These are phyloP conservation scores for Pluvialis apricaria DNA, from an alignment of 2,113 vertebrate species.

Conservation along the genomic window DNA sequence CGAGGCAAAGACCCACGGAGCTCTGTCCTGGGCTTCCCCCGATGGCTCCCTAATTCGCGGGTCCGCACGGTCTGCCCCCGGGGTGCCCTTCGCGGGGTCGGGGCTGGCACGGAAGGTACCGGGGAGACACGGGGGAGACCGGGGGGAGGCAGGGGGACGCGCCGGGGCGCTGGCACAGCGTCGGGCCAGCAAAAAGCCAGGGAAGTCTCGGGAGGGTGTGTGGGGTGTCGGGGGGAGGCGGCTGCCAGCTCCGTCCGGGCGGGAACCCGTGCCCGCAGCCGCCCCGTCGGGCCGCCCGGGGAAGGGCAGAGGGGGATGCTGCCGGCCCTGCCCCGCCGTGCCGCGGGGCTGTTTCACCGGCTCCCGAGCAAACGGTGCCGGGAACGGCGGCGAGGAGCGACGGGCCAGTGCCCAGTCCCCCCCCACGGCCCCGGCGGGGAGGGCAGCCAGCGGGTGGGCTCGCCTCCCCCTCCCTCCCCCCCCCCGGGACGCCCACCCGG, in stretches of 20 bases:
- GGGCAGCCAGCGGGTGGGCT: background rate
- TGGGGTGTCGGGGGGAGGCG: background rate
- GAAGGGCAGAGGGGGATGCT: too few relatives aligned
- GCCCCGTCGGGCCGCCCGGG: background rate
- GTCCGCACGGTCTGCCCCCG: background rate
- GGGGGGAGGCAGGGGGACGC: background rate
- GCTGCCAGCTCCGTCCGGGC: background rate
- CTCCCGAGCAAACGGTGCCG: background rate
- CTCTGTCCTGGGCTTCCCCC: background rate
- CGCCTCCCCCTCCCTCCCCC: fast-evolving
- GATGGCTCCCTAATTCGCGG: too few relatives aligned
- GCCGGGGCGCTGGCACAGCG: background rate
- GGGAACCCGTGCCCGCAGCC: background rate
- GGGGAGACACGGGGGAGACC: too few relatives aligned
- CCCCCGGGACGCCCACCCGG: background rate
- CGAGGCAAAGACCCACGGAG: background rate
- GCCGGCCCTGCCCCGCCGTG: background rate
- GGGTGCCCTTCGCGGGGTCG: background rate
- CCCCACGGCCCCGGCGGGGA: background rate
- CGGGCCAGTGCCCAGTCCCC: fast-evolving
- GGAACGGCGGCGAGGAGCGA: background rate
- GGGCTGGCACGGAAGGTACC: background rate
- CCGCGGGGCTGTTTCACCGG: background rate
- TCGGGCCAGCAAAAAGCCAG: background rate
- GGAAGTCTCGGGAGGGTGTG: background rate